phyloP scores from a whole-genome alignment of 2,888 invertebrate species.

The Spisula solida region DNA sequence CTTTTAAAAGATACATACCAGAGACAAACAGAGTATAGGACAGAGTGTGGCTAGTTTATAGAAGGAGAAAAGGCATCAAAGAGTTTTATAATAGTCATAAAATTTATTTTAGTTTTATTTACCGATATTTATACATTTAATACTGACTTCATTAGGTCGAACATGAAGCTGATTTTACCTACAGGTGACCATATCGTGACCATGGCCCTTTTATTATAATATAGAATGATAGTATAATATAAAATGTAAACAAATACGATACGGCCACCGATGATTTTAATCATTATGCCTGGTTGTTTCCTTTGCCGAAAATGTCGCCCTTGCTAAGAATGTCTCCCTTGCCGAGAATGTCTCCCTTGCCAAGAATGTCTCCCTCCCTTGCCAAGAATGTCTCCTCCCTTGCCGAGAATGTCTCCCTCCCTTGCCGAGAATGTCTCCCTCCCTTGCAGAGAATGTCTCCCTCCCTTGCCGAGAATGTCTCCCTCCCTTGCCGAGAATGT shows the following conservation, averaged over 20 bases:
- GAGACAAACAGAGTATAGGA: background rate
- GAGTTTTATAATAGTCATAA: background rate
- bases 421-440: no score
- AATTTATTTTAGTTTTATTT: background rate
- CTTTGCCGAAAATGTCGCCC: no score
- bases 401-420: background rate
- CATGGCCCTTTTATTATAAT: background rate
- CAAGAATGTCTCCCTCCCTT: no score
- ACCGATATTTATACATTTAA: background rate
- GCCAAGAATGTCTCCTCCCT: background rate
- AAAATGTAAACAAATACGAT: no score
- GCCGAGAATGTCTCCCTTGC: no score
- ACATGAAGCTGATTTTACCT: background rate
- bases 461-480: no score
- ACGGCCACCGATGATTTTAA: no score
- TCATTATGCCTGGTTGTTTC: no score
- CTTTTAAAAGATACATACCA: background rate
- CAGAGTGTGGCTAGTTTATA: constrained; percentile 24
- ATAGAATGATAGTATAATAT: no score
- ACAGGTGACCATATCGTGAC: background rate
- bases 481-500: no score
- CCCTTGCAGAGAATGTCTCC: no score
- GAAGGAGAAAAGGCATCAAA: background rate
- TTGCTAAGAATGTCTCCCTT: no score
- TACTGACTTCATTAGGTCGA: background rate